Evolutionary conservation across 2,888 invertebrate species (phyloP).

Genomic region (Panzeria rudis): DNA sequence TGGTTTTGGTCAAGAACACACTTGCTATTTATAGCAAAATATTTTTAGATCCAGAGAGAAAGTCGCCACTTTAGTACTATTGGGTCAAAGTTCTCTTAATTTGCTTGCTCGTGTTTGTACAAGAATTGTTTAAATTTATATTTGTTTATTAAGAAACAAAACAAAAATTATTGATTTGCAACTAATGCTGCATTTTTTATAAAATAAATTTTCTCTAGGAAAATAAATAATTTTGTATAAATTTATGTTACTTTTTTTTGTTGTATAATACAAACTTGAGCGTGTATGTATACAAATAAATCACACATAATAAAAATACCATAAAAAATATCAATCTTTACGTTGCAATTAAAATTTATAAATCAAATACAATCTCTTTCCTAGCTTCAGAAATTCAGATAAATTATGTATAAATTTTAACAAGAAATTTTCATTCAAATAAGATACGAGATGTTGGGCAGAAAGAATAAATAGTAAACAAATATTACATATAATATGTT

Average conservation of each 20-base stretch:
- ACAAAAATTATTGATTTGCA: not conserved
- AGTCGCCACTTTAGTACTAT: not conserved
- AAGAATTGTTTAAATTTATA: constrained; percentile 2
- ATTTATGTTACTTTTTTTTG: not conserved
- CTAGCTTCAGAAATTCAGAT: not conserved
- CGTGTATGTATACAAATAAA: constrained; percentile 27
- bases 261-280: not conserved
- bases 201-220: not conserved
- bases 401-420: constrained; percentile 38
- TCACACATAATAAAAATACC: constrained; percentile 63
- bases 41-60: too few species aligned
- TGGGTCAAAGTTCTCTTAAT: too few species aligned
- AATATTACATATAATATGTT: not conserved
- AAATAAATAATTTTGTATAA: constrained; percentile 19
- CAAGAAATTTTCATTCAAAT: constrained; percentile 16
- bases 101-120: not conserved
- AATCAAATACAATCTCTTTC: not conserved
- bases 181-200: not conserved
- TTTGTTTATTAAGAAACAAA: constrained; percentile 2
- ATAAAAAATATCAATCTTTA: constrained; percentile 44
- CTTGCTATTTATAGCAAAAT: too few species aligned
- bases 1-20: not conserved
- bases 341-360: constrained; percentile 19
- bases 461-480: not conserved
- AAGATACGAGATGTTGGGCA: not conserved